phyloP scores from a whole-genome alignment of 2,888 invertebrate genomes.

The Hermaeophaga mercurialis region DNA sequence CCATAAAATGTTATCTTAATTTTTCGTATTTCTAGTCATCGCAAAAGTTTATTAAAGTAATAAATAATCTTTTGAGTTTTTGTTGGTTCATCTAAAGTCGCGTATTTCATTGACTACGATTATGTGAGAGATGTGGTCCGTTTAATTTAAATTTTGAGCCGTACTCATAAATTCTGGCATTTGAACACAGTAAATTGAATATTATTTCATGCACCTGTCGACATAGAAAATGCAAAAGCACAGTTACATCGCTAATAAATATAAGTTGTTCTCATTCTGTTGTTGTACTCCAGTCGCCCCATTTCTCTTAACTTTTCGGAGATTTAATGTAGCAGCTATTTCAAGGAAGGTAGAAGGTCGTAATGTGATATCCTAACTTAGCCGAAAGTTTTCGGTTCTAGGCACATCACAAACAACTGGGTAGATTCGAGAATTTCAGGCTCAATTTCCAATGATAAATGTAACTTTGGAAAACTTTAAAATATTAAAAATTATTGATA shows the following conservation, averaged over 20 bases:
- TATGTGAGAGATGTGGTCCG: no score
- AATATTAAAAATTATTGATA: conserved; percentile 42
- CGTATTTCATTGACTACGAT: no score
- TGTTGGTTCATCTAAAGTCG: no score
- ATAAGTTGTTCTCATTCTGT: conserved; percentile 13
- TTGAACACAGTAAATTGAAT: neutral
- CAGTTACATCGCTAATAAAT: conserved; percentile 20
- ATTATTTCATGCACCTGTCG: conserved; percentile 7
- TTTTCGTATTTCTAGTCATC: no score
- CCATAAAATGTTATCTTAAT: no score
- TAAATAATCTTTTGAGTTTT: no score
- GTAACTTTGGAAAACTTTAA: conserved; percentile 34
- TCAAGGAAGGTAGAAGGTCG: conserved; percentile 35
- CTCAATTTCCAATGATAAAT: conserved; percentile 39
- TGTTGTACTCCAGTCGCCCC: conserved; percentile 24
- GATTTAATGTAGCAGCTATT: conserved; percentile 45
- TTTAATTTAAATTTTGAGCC: no score
- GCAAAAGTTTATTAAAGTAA: no score
- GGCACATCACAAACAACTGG: conserved; percentile 33
- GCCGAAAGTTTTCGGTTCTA: conserved; percentile 29
- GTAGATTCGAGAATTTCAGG: conserved; percentile 27
- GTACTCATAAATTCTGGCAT: neutral
- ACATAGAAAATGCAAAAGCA: conserved; percentile 4
- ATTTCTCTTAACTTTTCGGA: conserved; percentile 33
- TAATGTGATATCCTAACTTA: conserved; percentile 37